Percentiles rank a stretch among this genome's conserved stretches.
phyloP scores from a whole-genome alignment of 2,113 vertebrate species.

The Siphamia tubifer region DNA sequence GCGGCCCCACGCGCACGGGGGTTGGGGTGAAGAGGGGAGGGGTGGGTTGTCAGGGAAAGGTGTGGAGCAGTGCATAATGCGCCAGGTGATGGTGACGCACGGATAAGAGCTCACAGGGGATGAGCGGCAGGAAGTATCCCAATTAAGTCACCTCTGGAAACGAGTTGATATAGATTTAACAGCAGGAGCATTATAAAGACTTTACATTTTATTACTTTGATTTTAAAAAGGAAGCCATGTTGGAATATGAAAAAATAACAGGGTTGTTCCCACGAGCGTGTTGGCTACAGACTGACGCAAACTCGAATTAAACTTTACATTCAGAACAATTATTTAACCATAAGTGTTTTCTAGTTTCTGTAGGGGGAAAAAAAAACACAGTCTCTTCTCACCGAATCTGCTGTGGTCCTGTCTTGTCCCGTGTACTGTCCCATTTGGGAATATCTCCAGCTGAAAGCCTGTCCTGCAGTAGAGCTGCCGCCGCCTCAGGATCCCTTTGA shows the following conservation, averaged over 20 bases:
- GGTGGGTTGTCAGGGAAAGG: too few relatives aligned
- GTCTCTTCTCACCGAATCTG: conserved; percentile 88
- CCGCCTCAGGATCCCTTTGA: conserved; percentile 94
- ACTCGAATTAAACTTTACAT: too few relatives aligned
- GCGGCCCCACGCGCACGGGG: conserved; percentile 55
- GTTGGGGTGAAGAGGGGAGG: too few relatives aligned
- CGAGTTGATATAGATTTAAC: too few relatives aligned
- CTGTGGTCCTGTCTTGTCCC: conserved; percentile 98
- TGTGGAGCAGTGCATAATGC: too few relatives aligned
- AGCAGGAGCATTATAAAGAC: not conserved
- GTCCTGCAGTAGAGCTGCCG: conserved; percentile 97
- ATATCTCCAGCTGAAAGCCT: conserved; percentile 98
- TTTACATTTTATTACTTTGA: not conserved
- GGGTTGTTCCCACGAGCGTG: too few relatives aligned
- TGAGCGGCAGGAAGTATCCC: not conserved
- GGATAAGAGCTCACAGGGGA: conserved; percentile 22
- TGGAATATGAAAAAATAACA: too few relatives aligned
- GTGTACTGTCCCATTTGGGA: conserved; percentile 95
- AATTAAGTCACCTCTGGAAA: conserved; percentile 20
- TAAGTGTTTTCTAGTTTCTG: not conserved
- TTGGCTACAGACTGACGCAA: too few relatives aligned
- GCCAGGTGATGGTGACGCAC: conserved; percentile 60
- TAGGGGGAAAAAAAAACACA: not conserved
- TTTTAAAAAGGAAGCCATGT: too few relatives aligned
- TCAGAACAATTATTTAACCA: too few relatives aligned